phyloP scores from a whole-genome alignment of 2,888 invertebrate species.

The Trissoscelio sp. region DNA sequence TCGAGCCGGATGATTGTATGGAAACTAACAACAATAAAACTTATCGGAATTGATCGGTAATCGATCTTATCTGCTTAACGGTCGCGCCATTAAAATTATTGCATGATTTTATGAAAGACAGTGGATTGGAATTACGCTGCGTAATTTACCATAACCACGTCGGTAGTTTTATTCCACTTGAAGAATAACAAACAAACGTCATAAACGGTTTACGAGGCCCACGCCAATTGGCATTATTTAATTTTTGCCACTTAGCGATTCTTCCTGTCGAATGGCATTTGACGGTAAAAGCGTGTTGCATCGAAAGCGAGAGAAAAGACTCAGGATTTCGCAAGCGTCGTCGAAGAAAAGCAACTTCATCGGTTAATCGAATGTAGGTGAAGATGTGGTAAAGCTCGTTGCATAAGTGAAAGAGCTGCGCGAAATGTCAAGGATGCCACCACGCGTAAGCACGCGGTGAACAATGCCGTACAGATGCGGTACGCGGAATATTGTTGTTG shows the following conservation, averaged over 20 bases:
- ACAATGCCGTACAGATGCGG: conserved; percentile 55
- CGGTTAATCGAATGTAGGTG: conserved; percentile 74
- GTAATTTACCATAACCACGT: conserved; percentile 25
- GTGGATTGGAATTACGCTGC: conserved; percentile 1
- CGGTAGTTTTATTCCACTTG: not conserved
- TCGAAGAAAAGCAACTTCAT: conserved; percentile 31
- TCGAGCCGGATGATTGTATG: too few relatives aligned
- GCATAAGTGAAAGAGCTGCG: conserved; percentile 79
- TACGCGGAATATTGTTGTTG: conserved; percentile 37
- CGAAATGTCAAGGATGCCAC: conserved; percentile 79
- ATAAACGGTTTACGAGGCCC: not conserved
- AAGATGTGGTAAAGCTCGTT: conserved; percentile 74
- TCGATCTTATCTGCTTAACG: conserved; percentile 36
- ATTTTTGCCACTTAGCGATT: conserved; percentile 18
- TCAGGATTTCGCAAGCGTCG: conserved; percentile 41
- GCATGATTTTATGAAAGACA: conserved; percentile 29
- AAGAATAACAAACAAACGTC: conserved; percentile 6
- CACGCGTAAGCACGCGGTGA: conserved; percentile 64
- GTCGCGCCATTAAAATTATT: conserved; percentile 36
- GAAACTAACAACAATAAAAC: too few relatives aligned
- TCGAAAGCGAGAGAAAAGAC: conserved; percentile 11
- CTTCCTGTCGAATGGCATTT: conserved; percentile 13
- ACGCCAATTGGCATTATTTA: conserved; percentile 11
- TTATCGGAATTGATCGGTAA: too few relatives aligned
- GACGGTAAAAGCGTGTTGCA: conserved; percentile 11